Conservation (phyloP, 1,140 invertebrate genomes). For the Diachasmimorpha longicaudata region DNA sequence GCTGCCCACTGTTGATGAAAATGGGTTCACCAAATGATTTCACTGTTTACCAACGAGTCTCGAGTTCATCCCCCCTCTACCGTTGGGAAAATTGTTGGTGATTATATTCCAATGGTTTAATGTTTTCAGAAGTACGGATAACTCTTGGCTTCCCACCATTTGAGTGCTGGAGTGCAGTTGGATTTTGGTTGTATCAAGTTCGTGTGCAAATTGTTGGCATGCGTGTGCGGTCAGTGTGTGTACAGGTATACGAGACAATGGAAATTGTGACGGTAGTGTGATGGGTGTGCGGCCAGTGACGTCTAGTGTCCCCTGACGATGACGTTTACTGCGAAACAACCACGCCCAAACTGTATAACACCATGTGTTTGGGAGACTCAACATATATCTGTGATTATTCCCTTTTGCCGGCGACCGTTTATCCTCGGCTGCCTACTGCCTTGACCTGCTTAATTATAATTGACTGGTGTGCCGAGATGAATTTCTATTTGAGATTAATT, state of each 20-base stretch:
- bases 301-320: conserved; percentile 36
- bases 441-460: conserved; percentile 24
- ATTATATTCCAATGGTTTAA: not conserved
- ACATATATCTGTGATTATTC: conserved; percentile 10
- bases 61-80: not conserved
- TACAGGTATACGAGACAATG: conserved; percentile 24
- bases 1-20: not conserved
- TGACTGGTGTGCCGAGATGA: not conserved
- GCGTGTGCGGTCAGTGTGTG: not conserved
- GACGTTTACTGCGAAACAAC: conserved; percentile 37
- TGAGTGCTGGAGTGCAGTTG: not conserved
- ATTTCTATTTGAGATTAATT: not conserved
- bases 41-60: not conserved
- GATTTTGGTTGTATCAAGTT: not conserved
- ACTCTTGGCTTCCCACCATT: not conserved
- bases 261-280: conserved; percentile 32
- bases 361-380: not conserved
- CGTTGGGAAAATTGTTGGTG: not conserved
- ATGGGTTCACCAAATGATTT: not conserved
- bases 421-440: conserved; percentile 16
- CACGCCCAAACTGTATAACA: conserved; percentile 32
- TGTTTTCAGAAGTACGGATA: not conserved
- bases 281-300: conserved; percentile 32
- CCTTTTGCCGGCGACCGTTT: not conserved
- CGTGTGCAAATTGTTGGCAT: not conserved